phyloP scores from a whole-genome alignment of 2,797 vertebrate species.

The Amazonetta brasiliensis region DNA sequence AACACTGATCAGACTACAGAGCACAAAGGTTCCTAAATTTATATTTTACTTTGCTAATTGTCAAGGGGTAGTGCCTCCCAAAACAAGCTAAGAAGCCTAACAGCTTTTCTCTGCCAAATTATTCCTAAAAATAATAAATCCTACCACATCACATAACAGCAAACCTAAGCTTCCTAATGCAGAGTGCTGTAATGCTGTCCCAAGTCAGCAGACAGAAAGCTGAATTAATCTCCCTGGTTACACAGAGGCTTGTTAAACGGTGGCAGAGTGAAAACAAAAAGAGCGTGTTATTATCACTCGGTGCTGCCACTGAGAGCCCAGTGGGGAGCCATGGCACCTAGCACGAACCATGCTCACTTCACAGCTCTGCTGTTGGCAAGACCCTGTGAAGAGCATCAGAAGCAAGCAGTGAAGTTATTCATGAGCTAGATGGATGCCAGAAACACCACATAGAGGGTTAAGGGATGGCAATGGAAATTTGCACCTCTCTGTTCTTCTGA shows the following conservation, averaged over 20 bases:
- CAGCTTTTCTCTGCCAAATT: background rate
- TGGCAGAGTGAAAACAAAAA: slow-evolving; percentile 49
- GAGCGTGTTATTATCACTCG: slow-evolving; percentile 27
- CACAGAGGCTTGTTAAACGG: background rate
- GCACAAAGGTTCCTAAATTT: background rate
- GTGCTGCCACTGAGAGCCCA: background rate
- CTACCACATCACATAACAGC: background rate
- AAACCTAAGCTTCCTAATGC: slow-evolving; percentile 14
- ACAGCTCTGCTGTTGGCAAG: slow-evolving; percentile 31
- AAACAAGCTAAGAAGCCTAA: background rate
- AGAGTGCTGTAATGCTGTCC: slow-evolving; percentile 8
- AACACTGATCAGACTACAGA: background rate
- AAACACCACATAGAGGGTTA: background rate
- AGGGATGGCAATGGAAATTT: background rate
- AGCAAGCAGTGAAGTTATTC: slow-evolving; percentile 8
- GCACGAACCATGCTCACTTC: background rate
- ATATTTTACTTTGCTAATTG: background rate
- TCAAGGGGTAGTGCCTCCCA: background rate
- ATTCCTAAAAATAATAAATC: background rate
- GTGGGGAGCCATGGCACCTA: slow-evolving; percentile 31
- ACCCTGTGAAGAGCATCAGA: slow-evolving; percentile 10
- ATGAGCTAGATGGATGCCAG: slow-evolving; percentile 19
- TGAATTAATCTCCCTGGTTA: background rate
- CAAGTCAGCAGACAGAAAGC: background rate
- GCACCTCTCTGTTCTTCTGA: slow-evolving; percentile 30